Conservation (phyloP, 2,888 invertebrate species). For the Plebejus melissa region DNA sequence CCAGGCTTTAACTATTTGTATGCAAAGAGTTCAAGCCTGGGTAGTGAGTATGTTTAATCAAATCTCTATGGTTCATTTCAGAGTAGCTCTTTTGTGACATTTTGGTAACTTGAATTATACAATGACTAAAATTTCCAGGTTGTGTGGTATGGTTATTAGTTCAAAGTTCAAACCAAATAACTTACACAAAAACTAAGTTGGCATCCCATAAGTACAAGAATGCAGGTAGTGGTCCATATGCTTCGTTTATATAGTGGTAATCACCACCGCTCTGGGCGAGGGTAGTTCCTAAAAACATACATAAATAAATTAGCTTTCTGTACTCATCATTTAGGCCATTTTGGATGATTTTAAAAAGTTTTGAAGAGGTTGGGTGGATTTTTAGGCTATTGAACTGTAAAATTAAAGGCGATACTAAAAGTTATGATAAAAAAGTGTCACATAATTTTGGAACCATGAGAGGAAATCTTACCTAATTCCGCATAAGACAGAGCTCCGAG, state of each 20-base stretch:
- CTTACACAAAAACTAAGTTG: constrained; percentile 97
- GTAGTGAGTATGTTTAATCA: too few species aligned
- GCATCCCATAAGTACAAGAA: constrained; percentile 98
- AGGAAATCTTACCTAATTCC: constrained; percentile 84
- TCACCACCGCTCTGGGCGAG: constrained; percentile 97
- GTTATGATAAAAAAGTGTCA: neutral
- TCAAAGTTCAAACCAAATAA: constrained; percentile 38
- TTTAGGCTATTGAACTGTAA: too few species aligned
- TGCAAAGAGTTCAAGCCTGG: too few species aligned
- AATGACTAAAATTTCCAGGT: too few species aligned
- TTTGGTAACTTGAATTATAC: too few species aligned
- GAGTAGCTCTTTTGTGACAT: too few species aligned
- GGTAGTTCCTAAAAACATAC: constrained; percentile 73
- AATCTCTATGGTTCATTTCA: too few species aligned
- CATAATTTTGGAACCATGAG: neutral
- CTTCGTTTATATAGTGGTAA: constrained; percentile 96
- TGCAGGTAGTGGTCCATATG: constrained; percentile 93
- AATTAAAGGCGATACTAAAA: too few species aligned
- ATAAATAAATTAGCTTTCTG: neutral
- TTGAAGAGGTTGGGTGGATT: too few species aligned
- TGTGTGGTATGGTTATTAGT: neutral
- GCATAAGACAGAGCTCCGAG: constrained; percentile 98
- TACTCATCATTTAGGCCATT: neutral
- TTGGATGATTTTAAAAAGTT: neutral
- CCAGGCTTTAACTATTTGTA: too few species aligned